Base-by-base conservation (phyloP, 2,797 vertebrate species). In the Myoxocephalus aenaeus region DNA sequence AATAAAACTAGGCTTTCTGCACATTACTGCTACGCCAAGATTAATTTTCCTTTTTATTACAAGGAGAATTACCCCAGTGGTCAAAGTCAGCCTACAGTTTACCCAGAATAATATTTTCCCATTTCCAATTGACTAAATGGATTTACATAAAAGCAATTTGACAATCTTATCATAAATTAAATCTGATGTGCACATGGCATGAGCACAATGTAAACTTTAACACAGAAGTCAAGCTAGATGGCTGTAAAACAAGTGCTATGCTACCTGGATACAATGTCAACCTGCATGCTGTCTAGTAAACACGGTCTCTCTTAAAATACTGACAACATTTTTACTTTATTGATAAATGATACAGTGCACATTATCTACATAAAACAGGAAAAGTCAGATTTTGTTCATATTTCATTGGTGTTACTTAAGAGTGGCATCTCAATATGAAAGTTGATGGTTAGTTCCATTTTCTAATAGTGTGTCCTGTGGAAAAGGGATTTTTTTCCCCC, bases 61-160 rank as follows among this genome's bases (percentile, higher is more conserved):
- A 18, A 36, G 64, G 69, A 58, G 82, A 81, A 87, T 75, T 9
- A 80, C 69, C 58, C 36, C 59, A 69, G 72, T 59, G 67, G 76
- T 87, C 86, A 82, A 75, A 46, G n/a, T 59, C 42, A 50, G 63
- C 38, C 58, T 77, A 22, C 54, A 54, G 27, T 74, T 89, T 86
- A 46, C 11, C 25, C 57, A 66, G 50, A 83, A 86, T 65, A 56
- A 29, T 65, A 69, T 67, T 73, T 76, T 58, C 48, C n/a, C 36
- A 14, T 14, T 70, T 61, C 66, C 65, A 59, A 27, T n/a, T 32
- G 25, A 64, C 53, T 62, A 51, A 74, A 79, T 32, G n/a, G 73
- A 82, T 87, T 87, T 71, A 84, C 36, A 42, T 66, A 40, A 80
- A 67, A 85, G 75, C 67, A 65, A 73, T 65, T 75, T 62, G 74